Conservation (phyloP, 2,113 vertebrate species). For the Rhagologus leucostigma region DNA sequence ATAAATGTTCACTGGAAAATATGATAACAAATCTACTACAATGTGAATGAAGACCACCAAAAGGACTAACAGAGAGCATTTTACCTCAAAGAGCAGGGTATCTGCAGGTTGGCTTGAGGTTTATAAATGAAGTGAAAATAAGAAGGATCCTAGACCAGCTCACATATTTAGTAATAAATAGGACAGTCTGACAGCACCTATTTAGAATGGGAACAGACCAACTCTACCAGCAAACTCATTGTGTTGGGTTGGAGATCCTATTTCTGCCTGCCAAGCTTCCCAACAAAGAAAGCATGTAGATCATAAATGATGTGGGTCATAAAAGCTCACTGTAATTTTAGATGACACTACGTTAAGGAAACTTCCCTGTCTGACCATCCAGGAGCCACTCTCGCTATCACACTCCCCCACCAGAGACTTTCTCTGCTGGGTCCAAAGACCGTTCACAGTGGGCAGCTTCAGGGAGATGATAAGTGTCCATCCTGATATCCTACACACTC, state of each 20-base stretch:
- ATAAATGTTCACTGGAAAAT: neutral
- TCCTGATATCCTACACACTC: neutral
- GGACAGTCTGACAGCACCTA: neutral
- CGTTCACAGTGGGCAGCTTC: fast-evolving
- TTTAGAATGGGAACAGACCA: neutral
- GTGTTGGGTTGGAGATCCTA: neutral
- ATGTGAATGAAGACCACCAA: neutral
- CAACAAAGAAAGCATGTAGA: neutral
- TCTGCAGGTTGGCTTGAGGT: neutral
- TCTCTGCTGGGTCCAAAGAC: neutral
- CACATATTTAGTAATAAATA: neutral
- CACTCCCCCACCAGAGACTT: neutral
- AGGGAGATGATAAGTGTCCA: neutral
- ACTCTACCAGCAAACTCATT: neutral
- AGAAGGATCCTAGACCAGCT: neutral
- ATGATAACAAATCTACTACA: neutral
- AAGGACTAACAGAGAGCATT: neutral
- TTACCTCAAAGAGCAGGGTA: neutral
- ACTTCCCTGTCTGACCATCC: neutral
- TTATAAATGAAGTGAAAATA: neutral
- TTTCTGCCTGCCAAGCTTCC: neutral
- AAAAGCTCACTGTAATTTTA: neutral
- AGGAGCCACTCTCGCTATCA: neutral
- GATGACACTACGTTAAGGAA: neutral
- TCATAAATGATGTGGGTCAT: neutral